A percentile compares a stretch with the other conserved stretches of the same genome.
Conservation (phyloP, 2,113 vertebrate species). For the Thinocorus orbignyianus region DNA sequence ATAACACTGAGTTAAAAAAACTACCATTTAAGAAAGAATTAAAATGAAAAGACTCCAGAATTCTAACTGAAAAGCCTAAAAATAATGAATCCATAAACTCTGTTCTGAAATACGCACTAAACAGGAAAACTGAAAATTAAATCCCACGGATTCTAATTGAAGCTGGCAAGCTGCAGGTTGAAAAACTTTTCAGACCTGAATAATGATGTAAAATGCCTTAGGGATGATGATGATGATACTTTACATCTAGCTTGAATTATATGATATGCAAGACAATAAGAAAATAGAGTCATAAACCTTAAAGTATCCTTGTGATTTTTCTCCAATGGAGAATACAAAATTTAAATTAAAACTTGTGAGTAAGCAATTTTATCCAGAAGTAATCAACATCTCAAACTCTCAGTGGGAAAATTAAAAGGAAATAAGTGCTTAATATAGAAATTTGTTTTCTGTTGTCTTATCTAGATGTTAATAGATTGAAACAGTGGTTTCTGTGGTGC, state of each 20-base stretch:
- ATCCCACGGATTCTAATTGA: neutral
- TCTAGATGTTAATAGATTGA: neutral
- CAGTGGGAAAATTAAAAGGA: neutral
- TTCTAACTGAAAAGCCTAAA: neutral
- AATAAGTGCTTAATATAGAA: neutral
- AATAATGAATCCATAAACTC: neutral
- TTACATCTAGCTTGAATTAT: neutral
- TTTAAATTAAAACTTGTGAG: neutral
- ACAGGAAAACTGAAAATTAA: neutral
- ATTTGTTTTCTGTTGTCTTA: neutral
- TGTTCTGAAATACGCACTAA: neutral
- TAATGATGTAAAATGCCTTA: neutral
- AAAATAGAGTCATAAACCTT: neutral
- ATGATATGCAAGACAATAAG: neutral
- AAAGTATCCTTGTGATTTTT: neutral
- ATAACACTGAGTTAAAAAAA: neutral
- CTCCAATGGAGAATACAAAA: neutral
- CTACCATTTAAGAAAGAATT: neutral
- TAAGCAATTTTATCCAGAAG: neutral
- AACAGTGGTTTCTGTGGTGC: neutral
- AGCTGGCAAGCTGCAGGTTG: neutral
- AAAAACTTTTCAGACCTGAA: constrained; percentile 3
- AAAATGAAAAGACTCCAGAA: neutral
- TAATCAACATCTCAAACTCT: neutral
- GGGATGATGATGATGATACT: neutral